Base-by-base conservation (phyloP, 2,888 invertebrate species). In the Ecliptopera silaceata region DNA sequence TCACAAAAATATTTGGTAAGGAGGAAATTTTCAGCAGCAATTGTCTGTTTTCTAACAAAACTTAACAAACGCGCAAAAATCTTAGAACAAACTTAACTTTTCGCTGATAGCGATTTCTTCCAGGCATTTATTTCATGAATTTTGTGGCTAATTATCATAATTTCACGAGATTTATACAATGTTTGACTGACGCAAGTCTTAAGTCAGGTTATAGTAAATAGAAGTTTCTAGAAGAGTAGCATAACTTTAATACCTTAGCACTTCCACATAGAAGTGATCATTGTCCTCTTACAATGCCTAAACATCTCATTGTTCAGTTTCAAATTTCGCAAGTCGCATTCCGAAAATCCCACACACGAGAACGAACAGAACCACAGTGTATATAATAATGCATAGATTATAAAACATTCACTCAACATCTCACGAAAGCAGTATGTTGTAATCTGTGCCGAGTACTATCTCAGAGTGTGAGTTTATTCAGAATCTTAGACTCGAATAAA, bases 311-410 rank as follows among this genome's bases (percentile, higher is more conserved):
- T 56, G 52, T 59, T 56, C 56, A 29, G 18, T 31, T n/a, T 32
- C 32, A 52, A 47, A 52, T 58, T 59, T 59, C 44, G 44, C 55
- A 58, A 53, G 47, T 5, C 49, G 56, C 46, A 56, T 69, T 63
- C 64, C 64, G 58, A 62, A 72, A 64, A 63, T 60, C 63, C 59
- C 54, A 54, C 61, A 56, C 45, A 26, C 43, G 44, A 52, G 59
- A 44, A 82, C 78, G 80, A 77, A 77, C 72, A 77, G 75, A 79
- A 20, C 26, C 48, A 48, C 38, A 29, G 48, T 39, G 29, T 48
- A 41, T 6, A 18, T 10, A 20, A 0, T 6, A 31, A 5, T 6
- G 1, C 12, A n/a, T 11, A 2, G 5, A 0, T 4, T 4, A 3
- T 13, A 10, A 1, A 20, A 32, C 2, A 32, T 1, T 34, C 45